These are phyloP conservation scores for Sycophila sp. DNA, from an alignment of 1,140 invertebrate genomes.

Conservation along the genomic window DNA sequence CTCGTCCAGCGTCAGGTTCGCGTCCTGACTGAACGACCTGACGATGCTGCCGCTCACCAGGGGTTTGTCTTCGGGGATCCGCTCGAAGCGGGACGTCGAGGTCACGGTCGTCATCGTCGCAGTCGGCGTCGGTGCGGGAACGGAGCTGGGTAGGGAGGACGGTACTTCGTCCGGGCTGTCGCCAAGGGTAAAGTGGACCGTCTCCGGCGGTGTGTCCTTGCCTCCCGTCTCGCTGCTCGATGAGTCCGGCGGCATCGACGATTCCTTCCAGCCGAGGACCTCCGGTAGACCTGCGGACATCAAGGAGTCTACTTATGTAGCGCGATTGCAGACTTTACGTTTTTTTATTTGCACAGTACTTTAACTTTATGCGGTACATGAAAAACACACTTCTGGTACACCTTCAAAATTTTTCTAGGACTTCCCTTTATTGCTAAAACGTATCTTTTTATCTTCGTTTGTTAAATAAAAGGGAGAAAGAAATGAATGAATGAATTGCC, in stretches of 20 bases:
- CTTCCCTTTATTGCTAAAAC: too few species aligned
- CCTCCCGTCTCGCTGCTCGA: constrained; percentile 62
- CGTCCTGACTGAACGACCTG: constrained; percentile 61
- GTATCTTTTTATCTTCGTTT: too few species aligned
- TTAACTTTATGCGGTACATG: too few species aligned
- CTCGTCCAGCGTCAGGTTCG: constrained; percentile 53
- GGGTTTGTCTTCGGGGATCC: constrained; percentile 8
- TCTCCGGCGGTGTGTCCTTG: constrained; percentile 60
- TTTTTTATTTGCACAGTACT: too few species aligned
- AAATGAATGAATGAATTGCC: too few species aligned
- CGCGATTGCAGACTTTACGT: too few species aligned
- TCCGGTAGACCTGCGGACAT: constrained; percentile 59
- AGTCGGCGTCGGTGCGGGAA: not conserved
- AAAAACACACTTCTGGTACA: too few species aligned
- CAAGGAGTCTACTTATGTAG: constrained; percentile 46
- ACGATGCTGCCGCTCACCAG: constrained; percentile 40
- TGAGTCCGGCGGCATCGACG: constrained; percentile 61
- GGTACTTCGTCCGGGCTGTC: constrained; percentile 49
- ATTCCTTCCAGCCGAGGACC: constrained; percentile 60
- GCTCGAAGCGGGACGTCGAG: constrained; percentile 29
- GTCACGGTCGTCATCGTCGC: not conserved
- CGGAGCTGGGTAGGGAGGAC: too few species aligned
- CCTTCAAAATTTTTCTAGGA: too few species aligned
- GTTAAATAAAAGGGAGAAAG: too few species aligned
- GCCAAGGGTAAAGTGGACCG: constrained; percentile 54